A percentile compares a stretch with the other conserved stretches of the same genome.
phyloP scores from a whole-genome alignment of 2,888 invertebrate genomes.

The Machimus rusticus region DNA sequence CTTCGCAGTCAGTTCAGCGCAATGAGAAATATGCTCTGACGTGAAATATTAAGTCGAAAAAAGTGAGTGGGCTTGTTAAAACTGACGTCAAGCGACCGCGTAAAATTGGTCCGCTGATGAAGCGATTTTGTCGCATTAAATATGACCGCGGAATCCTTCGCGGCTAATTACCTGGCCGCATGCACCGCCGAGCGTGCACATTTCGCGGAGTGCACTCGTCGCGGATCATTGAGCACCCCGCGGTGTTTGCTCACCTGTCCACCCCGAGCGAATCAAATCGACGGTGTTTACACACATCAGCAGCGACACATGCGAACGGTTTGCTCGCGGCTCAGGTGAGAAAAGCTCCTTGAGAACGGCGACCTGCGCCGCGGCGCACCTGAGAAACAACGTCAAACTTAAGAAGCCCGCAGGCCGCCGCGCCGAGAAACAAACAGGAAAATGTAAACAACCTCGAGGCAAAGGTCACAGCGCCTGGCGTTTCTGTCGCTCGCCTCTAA shows the following conservation, averaged over 20 bases:
- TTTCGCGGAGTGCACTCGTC: not conserved
- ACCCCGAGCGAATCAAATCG: not conserved
- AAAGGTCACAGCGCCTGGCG: not conserved
- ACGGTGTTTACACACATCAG: not conserved
- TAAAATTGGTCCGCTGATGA: not conserved
- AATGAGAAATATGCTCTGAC: not conserved
- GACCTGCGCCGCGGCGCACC: not conserved
- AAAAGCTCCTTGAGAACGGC: not conserved
- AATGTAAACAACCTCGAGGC: not conserved
- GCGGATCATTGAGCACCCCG: not conserved
- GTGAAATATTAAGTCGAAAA: not conserved
- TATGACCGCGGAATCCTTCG: not conserved
- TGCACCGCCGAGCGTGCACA: not conserved
- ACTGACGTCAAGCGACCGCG: not conserved
- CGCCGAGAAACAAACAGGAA: not conserved
- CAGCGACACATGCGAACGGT: not conserved
- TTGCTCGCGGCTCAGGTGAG: not conserved
- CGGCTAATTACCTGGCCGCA: not conserved
- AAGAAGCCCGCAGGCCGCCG: not conserved
- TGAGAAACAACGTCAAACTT: not conserved
- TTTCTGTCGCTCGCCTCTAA: not conserved
- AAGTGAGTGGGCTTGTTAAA: not conserved
- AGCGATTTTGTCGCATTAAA: not conserved
- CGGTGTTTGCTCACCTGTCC: not conserved
- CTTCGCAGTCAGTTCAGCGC: not conserved